phyloP scores from a whole-genome alignment of 2,113 vertebrate genomes.

The Platichthys flesus region DNA sequence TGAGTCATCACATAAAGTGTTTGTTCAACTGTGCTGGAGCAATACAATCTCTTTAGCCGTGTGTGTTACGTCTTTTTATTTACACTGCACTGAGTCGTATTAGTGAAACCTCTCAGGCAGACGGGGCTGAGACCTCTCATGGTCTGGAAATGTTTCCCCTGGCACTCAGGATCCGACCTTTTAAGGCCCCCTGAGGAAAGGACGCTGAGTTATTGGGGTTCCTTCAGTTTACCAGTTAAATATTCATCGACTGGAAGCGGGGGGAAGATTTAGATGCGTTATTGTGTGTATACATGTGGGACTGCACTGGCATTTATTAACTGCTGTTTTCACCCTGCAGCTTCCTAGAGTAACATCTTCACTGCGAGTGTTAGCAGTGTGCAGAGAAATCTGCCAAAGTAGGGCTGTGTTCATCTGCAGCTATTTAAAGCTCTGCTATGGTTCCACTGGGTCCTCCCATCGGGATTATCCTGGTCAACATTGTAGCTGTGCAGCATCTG shows the following conservation, averaged over 20 bases:
- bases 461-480: slow-evolving; percentile 64
- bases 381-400: slow-evolving; percentile 58
- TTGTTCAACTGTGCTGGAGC: slow-evolving; percentile 14
- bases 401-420: slow-evolving; percentile 66
- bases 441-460: slow-evolving; percentile 56
- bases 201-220: slow-evolving; percentile 14
- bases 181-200: slow-evolving; percentile 9
- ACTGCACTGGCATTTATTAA: slow-evolving; percentile 25
- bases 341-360: slow-evolving; percentile 21
- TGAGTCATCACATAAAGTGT: slow-evolving; percentile 14
- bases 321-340: slow-evolving; percentile 21
- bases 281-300: slow-evolving; percentile 18
- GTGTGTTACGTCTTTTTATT: slow-evolving; percentile 44
- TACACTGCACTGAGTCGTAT: slow-evolving; percentile 34
- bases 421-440: slow-evolving; percentile 70
- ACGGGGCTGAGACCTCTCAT: slow-evolving; percentile 45
- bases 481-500: slow-evolving; percentile 48
- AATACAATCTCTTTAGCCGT: slow-evolving; percentile 14
- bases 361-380: slow-evolving; percentile 36
- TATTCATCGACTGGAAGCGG: neutral
- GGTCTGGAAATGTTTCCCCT: slow-evolving; percentile 64
- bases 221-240: neutral
- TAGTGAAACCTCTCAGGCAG: slow-evolving; percentile 6
- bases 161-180: slow-evolving; percentile 22
- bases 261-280: neutral